Evolutionary conservation across 2,113 vertebrate species (phyloP).

Genomic region (Ranitomeya variabilis): DNA sequence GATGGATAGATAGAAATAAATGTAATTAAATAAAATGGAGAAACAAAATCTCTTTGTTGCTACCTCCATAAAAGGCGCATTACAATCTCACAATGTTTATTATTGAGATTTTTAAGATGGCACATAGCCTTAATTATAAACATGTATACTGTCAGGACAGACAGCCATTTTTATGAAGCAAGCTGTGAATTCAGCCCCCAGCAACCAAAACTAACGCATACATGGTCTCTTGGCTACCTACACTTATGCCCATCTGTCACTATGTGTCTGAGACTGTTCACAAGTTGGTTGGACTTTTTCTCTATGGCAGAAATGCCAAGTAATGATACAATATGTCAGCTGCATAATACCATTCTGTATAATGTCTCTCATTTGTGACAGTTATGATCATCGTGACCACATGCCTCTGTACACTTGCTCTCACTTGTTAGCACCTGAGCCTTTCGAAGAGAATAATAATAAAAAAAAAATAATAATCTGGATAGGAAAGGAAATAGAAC

Average conservation of each 20-base stretch:
- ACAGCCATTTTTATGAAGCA: conserved; percentile 62
- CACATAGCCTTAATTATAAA: conserved; percentile 71
- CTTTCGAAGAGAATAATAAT: not conserved
- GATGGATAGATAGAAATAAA: too few relatives aligned
- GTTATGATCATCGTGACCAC: conserved; percentile 19
- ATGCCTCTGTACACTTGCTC: conserved; percentile 57
- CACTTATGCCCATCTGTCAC: conserved; percentile 59
- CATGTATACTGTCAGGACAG: conserved; percentile 64
- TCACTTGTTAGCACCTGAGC: conserved; percentile 57
- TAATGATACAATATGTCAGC: conserved; percentile 59
- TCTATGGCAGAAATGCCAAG: conserved; percentile 52
- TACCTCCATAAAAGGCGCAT: not conserved
- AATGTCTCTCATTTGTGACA: conserved; percentile 58
- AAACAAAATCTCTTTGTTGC: not conserved
- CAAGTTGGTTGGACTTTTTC: conserved; percentile 61
- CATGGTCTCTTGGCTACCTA: conserved; percentile 64
- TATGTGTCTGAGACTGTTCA: conserved; percentile 65
- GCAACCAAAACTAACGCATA: conserved; percentile 65
- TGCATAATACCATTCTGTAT: conserved; percentile 35
- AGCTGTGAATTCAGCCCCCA: conserved; percentile 58
- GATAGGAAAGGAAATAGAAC: conserved; percentile 45
- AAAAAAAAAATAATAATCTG: conserved; percentile 8
- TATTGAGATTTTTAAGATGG: conserved; percentile 55
- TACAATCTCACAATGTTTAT: conserved; percentile 39
- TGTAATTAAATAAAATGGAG: too few relatives aligned